Base-by-base conservation (phyloP, 2,888 invertebrate genomes). In the Epirrhoe alternata region DNA sequence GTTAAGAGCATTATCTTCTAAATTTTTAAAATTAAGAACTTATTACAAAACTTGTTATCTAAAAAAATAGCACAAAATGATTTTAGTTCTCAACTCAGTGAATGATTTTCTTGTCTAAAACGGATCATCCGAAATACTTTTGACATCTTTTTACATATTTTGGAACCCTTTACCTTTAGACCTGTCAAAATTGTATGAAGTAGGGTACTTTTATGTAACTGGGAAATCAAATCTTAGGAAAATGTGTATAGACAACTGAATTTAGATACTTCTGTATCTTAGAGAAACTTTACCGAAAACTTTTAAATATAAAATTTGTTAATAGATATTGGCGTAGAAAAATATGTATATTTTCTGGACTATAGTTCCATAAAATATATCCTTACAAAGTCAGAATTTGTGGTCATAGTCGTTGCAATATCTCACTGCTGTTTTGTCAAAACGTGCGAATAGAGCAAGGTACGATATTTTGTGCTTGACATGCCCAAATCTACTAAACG, bases 1-100 rank as follows among this genome's bases (percentile, higher is more conserved):
- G 38, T 42, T 42, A 42, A 4, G 12, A 42, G 72, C 78, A 79
- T 77, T 77, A 74, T 77, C 54, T 61, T 79, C 64, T 51, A 62
- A 51, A 17, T 17, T 47, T 7, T 47, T 14, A 47, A 47, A 45
- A 12, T 42, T 12, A 42, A 47, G 47, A 47, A 16, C 47, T 14
- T 45, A 14, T 45, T 10, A 35, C 7, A 35, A 35, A 8, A 35
- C 1, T n/a, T n/a, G 7, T 10, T 6, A 5, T 14, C 14, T 14
- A 14, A 45, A 7, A 0, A 60, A 38, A 47, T 6, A 54, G 5
- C 61, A 33, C 53, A 61, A 53, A 60, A 59, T 35, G n/a, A 6
- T 14, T 16, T 2, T 14, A 47, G 47, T 47, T 47, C 47, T 16
- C 47, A 47, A 47, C 14, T 47, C 6, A 47, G 16, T 42, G 12